These are phyloP conservation scores for Apostichopus parvimensis DNA, from an alignment of 35 echinoderm and acorn worm genomes.

Conservation along the genomic window DNA sequence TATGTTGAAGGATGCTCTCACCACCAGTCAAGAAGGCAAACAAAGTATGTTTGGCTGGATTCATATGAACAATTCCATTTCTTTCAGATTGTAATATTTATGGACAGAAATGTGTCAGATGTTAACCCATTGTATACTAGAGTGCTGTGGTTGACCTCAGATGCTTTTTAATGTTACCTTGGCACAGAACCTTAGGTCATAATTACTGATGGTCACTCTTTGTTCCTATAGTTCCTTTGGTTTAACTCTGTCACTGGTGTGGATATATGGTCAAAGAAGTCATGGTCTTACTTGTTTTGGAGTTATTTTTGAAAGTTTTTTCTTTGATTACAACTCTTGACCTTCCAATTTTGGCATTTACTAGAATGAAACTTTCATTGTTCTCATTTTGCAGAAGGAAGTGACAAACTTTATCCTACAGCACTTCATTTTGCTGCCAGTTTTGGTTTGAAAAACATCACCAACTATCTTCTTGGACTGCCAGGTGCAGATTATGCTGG, in stretches of 20 bases:
- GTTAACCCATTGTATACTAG: too few relatives aligned
- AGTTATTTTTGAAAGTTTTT: neutral
- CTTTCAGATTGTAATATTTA: too few relatives aligned
- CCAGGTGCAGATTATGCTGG: constrained; percentile 75
- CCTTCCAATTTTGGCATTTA: neutral
- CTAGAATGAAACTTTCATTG: neutral
- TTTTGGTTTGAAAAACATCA: constrained; percentile 69
- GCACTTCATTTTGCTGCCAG: constrained; percentile 84
- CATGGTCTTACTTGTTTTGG: neutral
- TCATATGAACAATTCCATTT: too few relatives aligned
- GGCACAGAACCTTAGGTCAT: too few relatives aligned
- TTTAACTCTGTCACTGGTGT: neutral
- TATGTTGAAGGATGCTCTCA: constrained; percentile 34
- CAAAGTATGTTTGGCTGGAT: neutral
- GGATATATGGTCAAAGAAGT: neutral
- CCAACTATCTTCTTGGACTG: constrained; percentile 49
- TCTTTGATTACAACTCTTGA: neutral
- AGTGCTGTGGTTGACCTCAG: too few relatives aligned
- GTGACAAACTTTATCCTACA: constrained; percentile 64
- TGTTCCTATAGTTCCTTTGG: too few relatives aligned
- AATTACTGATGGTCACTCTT: too few relatives aligned
- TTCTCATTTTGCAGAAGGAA: constrained; percentile 3
- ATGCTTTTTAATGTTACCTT: too few relatives aligned
- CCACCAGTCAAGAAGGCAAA: constrained; percentile 34
- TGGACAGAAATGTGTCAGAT: too few relatives aligned